Base-by-base conservation (phyloP, 2,888 invertebrate species). In the Pocota personata region DNA sequence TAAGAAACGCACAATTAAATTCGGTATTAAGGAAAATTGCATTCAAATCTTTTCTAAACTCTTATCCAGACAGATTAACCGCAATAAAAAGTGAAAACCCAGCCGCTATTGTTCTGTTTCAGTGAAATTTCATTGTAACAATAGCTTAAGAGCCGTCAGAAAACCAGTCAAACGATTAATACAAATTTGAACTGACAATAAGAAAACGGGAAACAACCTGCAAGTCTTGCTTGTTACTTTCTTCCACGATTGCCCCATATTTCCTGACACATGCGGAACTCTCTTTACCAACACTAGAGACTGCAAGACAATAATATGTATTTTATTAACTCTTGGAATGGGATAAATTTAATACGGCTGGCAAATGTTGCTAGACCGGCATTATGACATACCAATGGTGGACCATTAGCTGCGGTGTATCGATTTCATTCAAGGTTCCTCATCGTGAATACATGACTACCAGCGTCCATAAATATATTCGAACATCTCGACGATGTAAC, bases 361-460 rank as follows among this genome's bases (percentile, higher is more conserved):
- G 60, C 58, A 72, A 72, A 72, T 48, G 62, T 21, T 58, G 67
- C 55, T 24, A 50, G 40, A 83, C 83, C 78, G 78, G 66, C 48
- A 60, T 83, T 83, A 78, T 73, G 67, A 40, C 78, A 83, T 67
- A 60, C 58, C 73, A 52, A 43, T 52, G 57, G 35, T 75, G 64
- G 50, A 62, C 37, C 73, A 78, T 50, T 82, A 73, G 60, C 27
- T 27, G 66, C 58, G 6, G 14, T 73, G 43, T 78, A 78, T 78
- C 78, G 21, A 83, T 78, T 73, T 67, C 78, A 78, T 83, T 83
- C 83, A 83, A 83, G 83, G 83, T 83, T 83, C 48, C 62, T 55
- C 67, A 64, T 50, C 67, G 35, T 52, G 57, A 66, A 24, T n/a
- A 60, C 35, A 60, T 10, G 46, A 24, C 24, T 2, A 43, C 19